Conservation (phyloP, 2,797 vertebrate genomes). For the Diceros bicornis region DNA sequence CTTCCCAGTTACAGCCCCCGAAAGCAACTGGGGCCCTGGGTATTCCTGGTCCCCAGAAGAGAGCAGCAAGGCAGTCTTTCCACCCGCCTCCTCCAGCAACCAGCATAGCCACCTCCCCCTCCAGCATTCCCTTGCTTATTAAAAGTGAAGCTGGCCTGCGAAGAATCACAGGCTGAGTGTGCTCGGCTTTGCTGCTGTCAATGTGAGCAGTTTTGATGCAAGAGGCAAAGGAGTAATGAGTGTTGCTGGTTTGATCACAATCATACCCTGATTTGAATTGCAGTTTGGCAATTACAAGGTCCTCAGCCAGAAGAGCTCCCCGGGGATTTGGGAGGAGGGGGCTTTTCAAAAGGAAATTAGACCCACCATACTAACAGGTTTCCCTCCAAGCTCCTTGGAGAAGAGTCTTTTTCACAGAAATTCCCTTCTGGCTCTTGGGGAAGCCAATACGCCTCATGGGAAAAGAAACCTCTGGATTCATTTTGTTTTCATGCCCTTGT, state of each 20-base stretch:
- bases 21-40: background rate
- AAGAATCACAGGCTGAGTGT: background rate
- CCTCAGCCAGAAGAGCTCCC: background rate
- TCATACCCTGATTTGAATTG: conserved; percentile 19
- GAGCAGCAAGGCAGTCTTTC: background rate
- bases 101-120: background rate
- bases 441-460: background rate
- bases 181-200: background rate
- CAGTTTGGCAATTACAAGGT: conserved; percentile 54
- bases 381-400: background rate
- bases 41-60: background rate
- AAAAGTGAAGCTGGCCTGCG: background rate
- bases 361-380: background rate
- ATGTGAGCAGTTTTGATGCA: background rate
- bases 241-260: conserved; percentile 41
- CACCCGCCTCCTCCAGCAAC: background rate
- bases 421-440: background rate
- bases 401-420: background rate
- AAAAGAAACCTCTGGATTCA: background rate
- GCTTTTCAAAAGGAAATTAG: conserved; percentile 52
- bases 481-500: background rate
- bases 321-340: background rate
- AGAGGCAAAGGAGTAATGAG: conserved; percentile 10
- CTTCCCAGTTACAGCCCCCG: background rate
- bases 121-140: background rate